A percentile compares a stretch with the other conserved stretches of the same genome.
These are phyloP conservation scores for Formica aserva DNA, from an alignment of 2,888 invertebrate genomes.

Conservation along the genomic window DNA sequence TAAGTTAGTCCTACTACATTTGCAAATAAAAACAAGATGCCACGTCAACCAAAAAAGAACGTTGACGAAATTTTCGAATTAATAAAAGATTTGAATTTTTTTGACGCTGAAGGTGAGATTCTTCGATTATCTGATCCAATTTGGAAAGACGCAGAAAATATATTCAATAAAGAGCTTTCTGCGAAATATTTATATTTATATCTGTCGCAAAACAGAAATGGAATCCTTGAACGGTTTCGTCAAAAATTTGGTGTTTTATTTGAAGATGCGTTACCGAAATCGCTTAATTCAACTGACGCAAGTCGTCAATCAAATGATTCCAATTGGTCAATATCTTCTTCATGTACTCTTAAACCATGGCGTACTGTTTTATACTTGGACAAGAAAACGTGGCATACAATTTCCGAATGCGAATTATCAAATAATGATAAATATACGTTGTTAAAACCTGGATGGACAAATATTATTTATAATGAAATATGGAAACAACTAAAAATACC, in stretches of 20 bases:
- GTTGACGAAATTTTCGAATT: constrained; percentile 1
- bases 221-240: constrained; percentile 1
- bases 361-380: not conserved
- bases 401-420: not conserved
- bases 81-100: constrained; percentile 16
- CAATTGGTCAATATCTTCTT: constrained; percentile 5
- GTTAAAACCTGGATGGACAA: constrained; percentile 7
- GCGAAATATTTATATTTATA: constrained; percentile 21
- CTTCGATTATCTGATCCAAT: not conserved
- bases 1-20: not conserved
- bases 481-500: constrained; percentile 16
- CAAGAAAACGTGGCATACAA: not conserved
- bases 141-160: not conserved
- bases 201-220: constrained; percentile 15
- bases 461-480: not conserved
- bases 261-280: not conserved
- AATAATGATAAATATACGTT: not conserved
- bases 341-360: not conserved
- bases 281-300: not conserved
- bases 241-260: not conserved
- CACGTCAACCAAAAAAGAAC: not conserved
- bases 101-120: not conserved
- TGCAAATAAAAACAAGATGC: not conserved
- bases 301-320: not conserved
- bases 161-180: not conserved